Evolutionary conservation across 2,797 vertebrate genomes (phyloP).

Genomic region (Mallotus villosus): DNA sequence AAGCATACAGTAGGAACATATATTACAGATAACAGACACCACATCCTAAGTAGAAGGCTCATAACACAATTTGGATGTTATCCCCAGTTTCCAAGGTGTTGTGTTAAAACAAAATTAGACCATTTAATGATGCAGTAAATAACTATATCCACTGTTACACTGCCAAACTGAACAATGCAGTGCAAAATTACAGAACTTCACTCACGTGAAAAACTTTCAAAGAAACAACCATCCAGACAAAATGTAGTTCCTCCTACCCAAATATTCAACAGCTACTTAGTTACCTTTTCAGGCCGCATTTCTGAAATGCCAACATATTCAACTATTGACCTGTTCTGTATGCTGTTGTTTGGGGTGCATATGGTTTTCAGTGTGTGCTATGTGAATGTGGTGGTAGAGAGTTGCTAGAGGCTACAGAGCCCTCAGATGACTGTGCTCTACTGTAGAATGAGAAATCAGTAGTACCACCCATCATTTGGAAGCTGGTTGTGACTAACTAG

Average conservation of each 20-base stretch:
- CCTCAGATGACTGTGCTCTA: slow-evolving; percentile 51
- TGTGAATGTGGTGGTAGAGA: slow-evolving; percentile 65
- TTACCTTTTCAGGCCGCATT: slow-evolving; percentile 46
- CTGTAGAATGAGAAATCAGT: not conserved
- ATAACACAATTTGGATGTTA: not conserved
- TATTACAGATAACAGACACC: slow-evolving; percentile 19
- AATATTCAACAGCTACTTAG: slow-evolving; percentile 67
- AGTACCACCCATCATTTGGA: slow-evolving; percentile 39
- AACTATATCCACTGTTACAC: not conserved
- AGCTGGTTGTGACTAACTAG: slow-evolving; percentile 25
- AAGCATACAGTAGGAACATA: slow-evolving; percentile 6
- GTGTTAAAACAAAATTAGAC: not conserved
- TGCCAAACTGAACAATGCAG: not conserved
- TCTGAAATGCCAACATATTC: slow-evolving; percentile 68
- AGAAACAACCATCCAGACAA: slow-evolving; percentile 43
- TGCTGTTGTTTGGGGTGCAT: slow-evolving; percentile 48
- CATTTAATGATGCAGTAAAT: not conserved
- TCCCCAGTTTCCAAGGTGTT: not conserved
- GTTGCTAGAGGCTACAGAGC: slow-evolving; percentile 52
- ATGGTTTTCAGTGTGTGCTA: slow-evolving; percentile 61
- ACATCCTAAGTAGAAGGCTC: slow-evolving; percentile 7
- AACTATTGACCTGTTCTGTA: slow-evolving; percentile 60
- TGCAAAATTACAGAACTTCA: not conserved
- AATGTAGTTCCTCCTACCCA: slow-evolving; percentile 44
- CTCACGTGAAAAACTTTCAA: slow-evolving; percentile 44